These are phyloP conservation scores for Eretmocerus hayati DNA, from an alignment of 2,888 invertebrate genomes.

Conservation along the genomic window DNA sequence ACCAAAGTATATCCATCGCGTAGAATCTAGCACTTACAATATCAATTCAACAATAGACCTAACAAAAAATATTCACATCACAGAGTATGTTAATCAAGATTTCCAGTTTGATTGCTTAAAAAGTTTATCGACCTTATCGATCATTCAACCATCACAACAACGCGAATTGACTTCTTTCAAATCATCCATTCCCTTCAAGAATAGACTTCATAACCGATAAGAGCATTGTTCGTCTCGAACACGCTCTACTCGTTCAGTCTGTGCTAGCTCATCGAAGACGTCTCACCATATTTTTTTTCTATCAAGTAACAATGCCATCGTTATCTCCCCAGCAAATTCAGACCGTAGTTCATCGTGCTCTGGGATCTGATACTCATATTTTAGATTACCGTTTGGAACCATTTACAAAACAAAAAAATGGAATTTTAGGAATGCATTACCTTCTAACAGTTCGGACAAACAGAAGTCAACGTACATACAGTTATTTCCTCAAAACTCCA, in stretches of 20 bases:
- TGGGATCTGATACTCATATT: slow-evolving; percentile 21
- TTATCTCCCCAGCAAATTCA: slow-evolving; percentile 25
- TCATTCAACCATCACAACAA: too few relatives aligned
- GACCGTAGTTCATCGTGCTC: slow-evolving; percentile 15
- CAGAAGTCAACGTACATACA: not conserved
- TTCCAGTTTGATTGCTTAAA: too few relatives aligned
- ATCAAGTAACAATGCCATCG: not conserved
- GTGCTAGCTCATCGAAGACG: not conserved
- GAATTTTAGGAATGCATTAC: slow-evolving; percentile 34
- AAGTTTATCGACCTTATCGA: too few relatives aligned
- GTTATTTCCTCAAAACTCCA: slow-evolving; percentile 7
- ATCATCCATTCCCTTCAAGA: too few relatives aligned
- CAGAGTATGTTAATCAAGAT: too few relatives aligned
- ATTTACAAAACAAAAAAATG: slow-evolving; percentile 34
- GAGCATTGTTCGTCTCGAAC: too few relatives aligned
- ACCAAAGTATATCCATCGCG: too few relatives aligned
- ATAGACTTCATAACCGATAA: too few relatives aligned
- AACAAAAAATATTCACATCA: too few relatives aligned
- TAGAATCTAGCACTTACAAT: too few relatives aligned
- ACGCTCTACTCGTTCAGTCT: not conserved
- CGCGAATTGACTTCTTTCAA: too few relatives aligned
- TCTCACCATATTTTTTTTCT: slow-evolving; percentile 7
- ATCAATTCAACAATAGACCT: too few relatives aligned
- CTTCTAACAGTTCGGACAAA: slow-evolving; percentile 25
- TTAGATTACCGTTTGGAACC: slow-evolving; percentile 26